phyloP scores from a whole-genome alignment of 2,113 vertebrate genomes.

The Loxodonta africana region DNA sequence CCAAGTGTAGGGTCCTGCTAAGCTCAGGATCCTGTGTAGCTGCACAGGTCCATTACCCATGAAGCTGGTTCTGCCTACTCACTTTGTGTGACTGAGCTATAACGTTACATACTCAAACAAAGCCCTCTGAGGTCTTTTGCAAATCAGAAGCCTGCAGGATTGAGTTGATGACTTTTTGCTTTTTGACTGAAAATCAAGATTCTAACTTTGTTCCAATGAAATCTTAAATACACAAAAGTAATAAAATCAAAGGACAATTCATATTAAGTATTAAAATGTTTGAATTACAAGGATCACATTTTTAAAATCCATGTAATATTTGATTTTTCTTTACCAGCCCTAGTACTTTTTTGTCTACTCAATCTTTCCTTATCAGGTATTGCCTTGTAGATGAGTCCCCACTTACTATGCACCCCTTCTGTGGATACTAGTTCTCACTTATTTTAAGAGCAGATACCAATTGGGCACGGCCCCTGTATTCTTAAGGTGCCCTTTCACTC shows the following conservation, averaged over 20 bases:
- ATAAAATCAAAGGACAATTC: neutral
- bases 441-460: neutral
- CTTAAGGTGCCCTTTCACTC: constrained; percentile 10
- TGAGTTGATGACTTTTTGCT: neutral
- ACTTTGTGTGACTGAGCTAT: neutral
- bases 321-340: neutral
- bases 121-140: neutral
- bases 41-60: neutral
- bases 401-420: neutral
- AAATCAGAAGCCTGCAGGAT: neutral
- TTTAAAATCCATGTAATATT: neutral
- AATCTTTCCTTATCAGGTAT: neutral
- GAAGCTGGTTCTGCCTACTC: neutral
- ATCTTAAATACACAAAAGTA: neutral
- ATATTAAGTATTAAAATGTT: constrained; percentile 4
- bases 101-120: neutral
- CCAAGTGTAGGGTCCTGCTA: neutral
- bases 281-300: neutral
- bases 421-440: neutral
- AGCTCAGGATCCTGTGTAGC: neutral
- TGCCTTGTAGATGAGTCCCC: neutral
- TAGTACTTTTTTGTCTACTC: neutral
- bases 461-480: neutral
- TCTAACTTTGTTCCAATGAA: neutral
- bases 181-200: neutral